Percentiles rank a stretch among this genome's conserved stretches.
Evolutionary conservation across 2,797 vertebrate species (phyloP).

Genomic region (Paramormyrops hopkinsi): DNA sequence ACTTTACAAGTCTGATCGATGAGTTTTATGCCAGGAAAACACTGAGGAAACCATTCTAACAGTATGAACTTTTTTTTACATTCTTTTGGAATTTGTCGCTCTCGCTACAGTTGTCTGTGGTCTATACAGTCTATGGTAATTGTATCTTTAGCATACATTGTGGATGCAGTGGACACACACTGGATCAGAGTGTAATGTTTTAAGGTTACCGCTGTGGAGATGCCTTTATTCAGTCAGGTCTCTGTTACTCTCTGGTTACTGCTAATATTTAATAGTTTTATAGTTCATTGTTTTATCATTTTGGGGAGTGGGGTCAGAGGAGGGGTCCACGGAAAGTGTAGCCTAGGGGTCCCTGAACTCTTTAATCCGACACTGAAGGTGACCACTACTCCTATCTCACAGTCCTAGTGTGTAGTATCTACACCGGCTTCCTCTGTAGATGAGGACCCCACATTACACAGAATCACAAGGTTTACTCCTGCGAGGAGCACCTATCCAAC

Average conservation of each 20-base stretch:
- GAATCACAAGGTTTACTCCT: not conserved
- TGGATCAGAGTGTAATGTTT: not conserved
- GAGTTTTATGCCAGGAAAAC: too few species aligned
- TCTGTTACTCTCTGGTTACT: not conserved
- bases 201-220: not conserved
- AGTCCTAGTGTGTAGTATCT: not conserved
- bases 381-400: not conserved
- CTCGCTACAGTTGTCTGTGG: not conserved
- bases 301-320: not conserved
- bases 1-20: not conserved
- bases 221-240: not conserved
- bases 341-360: not conserved
- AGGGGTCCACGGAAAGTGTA: not conserved
- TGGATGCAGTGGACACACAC: not conserved
- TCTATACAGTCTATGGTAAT: not conserved
- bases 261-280: not conserved
- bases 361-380: not conserved
- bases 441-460: not conserved
- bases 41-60: not conserved
- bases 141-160: not conserved
- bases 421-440: not conserved
- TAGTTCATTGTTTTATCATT: not conserved
- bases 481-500: not conserved
- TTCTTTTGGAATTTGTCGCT: not conserved
- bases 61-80: not conserved